These are phyloP conservation scores for Corydoras maculifer DNA, from an alignment of 2,113 vertebrate genomes.

Conservation along the genomic window DNA sequence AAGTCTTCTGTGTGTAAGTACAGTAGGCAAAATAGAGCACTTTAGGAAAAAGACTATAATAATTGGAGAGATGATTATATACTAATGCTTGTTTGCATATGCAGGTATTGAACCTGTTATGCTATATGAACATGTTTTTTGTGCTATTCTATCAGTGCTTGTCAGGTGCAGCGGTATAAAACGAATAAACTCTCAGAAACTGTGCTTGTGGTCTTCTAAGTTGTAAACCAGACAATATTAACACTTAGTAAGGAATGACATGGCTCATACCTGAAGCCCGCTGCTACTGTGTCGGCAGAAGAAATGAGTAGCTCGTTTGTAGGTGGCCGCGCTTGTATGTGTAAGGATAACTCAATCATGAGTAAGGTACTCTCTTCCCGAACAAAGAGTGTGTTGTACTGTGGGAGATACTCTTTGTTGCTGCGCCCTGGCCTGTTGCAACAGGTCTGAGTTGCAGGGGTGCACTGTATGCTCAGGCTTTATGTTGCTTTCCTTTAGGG, in stretches of 20 bases:
- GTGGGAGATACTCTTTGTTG: constrained; percentile 63
- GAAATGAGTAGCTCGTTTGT: no score
- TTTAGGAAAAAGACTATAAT: no score
- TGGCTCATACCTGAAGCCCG: constrained; percentile 39
- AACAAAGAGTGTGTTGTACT: constrained; percentile 37
- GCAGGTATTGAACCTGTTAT: no score
- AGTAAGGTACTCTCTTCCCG: constrained; percentile 17
- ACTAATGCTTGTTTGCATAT: no score
- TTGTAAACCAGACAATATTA: constrained; percentile 44
- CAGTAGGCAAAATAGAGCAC: no score
- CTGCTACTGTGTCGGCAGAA: no score
- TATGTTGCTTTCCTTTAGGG: constrained; percentile 54
- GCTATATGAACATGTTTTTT: no score
- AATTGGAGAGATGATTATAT: no score
- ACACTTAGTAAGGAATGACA: constrained; percentile 39
- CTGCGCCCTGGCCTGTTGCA: constrained; percentile 55
- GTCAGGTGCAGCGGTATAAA: no score
- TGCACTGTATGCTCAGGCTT: constrained; percentile 53
- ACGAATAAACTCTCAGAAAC: background rate
- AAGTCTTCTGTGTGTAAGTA: no score
- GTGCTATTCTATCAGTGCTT: no score
- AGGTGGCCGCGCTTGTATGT: background rate
- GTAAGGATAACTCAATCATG: constrained; percentile 13
- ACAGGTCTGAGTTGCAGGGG: constrained; percentile 58
- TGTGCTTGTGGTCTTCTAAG: constrained; percentile 35